Evolutionary conservation across 2,113 vertebrate species (phyloP).

Genomic region (Misgurnus anguillicaudatus): DNA sequence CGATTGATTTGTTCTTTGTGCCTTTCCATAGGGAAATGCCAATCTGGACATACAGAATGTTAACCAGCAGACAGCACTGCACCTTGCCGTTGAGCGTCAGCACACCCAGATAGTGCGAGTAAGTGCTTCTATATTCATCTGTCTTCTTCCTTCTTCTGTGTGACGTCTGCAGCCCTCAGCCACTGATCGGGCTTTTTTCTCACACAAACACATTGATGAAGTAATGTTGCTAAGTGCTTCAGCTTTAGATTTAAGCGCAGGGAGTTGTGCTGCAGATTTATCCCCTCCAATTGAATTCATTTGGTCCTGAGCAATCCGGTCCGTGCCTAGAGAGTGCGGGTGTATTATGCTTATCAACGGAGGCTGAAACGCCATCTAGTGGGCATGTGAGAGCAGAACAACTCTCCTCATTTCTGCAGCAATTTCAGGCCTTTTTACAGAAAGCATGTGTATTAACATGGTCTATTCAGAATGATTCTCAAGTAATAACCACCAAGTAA

Average conservation of each 20-base stretch:
- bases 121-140: conserved; percentile 55
- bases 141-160: neutral
- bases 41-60: conserved; percentile 98
- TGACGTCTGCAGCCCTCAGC: conserved; percentile 19
- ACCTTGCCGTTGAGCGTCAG: conserved; percentile 96
- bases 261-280: conserved; percentile 66
- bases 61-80: conserved; percentile 96
- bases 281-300: conserved; percentile 58
- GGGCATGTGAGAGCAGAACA: conserved; percentile 63
- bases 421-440: neutral
- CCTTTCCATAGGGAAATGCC: conserved; percentile 84
- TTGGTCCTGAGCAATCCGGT: conserved; percentile 56
- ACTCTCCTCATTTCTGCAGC: conserved; percentile 14
- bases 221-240: conserved; percentile 14
- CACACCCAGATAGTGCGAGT: conserved; percentile 99
- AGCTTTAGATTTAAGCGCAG: conserved; percentile 57
- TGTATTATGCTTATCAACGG: conserved; percentile 11
- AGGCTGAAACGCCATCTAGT: conserved; percentile 75
- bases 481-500: neutral
- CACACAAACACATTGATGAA: neutral
- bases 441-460: neutral
- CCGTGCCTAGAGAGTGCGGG: conserved; percentile 39
- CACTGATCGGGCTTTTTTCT: conserved; percentile 1
- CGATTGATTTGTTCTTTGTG: conserved; percentile 36
- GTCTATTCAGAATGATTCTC: neutral